Percentiles rank a stretch among this genome's conserved stretches.
These are phyloP conservation scores for Bujurquina vittata DNA, from an alignment of 2,113 vertebrate species.

Conservation along the genomic window DNA sequence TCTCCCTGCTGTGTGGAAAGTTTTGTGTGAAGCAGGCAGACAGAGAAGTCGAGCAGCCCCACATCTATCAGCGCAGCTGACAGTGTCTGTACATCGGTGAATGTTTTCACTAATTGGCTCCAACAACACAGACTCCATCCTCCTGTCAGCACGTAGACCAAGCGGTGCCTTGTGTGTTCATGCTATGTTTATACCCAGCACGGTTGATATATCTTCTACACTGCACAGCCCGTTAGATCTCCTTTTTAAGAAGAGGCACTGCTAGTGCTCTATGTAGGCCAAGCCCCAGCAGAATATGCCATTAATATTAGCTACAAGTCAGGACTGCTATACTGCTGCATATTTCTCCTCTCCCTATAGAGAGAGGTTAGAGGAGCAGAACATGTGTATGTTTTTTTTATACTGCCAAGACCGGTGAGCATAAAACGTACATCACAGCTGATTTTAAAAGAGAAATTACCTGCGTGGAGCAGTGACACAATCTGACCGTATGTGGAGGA, in stretches of 20 bases:
- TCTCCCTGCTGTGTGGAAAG: constrained; percentile 35
- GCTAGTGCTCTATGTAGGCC: constrained; percentile 75
- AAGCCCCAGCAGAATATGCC: constrained; percentile 75
- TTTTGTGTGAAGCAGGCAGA: constrained; percentile 48
- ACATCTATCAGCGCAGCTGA: constrained; percentile 40
- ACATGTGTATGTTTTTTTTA: constrained; percentile 26
- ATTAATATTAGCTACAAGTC: constrained; percentile 74
- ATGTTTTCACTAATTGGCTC: constrained; percentile 52
- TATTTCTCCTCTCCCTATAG: constrained; percentile 39
- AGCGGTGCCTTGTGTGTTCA: constrained; percentile 52
- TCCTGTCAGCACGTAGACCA: constrained; percentile 28
- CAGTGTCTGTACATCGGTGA: constrained; percentile 40
- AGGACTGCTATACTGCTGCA: constrained; percentile 40
- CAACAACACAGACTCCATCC: constrained; percentile 29
- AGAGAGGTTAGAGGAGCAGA: constrained; percentile 53
- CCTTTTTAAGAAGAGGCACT: constrained; percentile 62
- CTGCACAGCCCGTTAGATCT: constrained; percentile 52
- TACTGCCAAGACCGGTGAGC: constrained; percentile 5
- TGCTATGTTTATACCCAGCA: constrained; percentile 58
- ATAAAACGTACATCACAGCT: constrained; percentile 29
- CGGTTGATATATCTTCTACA: constrained; percentile 52
- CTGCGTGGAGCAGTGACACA: constrained; percentile 13
- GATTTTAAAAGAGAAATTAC: constrained; percentile 19
- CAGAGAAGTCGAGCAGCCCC: constrained; percentile 45
- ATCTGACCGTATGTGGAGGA: not conserved